phyloP scores from a whole-genome alignment of 1,140 invertebrate species.

The Epicauta chinensis region DNA sequence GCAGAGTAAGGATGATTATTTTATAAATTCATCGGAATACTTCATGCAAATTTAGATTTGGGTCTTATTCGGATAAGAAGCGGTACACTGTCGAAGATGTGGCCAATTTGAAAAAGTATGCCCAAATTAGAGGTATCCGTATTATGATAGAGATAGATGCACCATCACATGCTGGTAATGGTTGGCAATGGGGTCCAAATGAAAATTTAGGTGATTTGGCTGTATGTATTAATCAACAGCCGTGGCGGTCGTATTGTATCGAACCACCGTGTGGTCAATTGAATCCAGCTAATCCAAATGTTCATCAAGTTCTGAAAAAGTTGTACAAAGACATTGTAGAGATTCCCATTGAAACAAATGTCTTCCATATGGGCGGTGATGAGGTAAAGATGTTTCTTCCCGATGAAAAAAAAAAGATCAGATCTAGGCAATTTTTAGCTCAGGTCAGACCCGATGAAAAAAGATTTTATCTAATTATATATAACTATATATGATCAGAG shows the following conservation, averaged over 20 bases:
- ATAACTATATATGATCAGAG: too few relatives aligned
- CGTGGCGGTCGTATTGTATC: constrained; percentile 69
- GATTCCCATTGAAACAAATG: constrained; percentile 42
- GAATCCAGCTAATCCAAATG: constrained; percentile 70
- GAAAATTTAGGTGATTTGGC: constrained; percentile 62
- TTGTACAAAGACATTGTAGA: constrained; percentile 64
- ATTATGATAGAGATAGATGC: constrained; percentile 78
- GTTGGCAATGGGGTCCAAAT: constrained; percentile 71
- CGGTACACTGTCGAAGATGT: constrained; percentile 68
- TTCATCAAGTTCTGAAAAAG: constrained; percentile 62
- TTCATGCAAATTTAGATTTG: constrained; percentile 46
- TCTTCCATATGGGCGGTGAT: constrained; percentile 81
- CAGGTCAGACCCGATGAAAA: too few relatives aligned
- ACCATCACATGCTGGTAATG: constrained; percentile 76
- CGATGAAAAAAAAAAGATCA: too few relatives aligned
- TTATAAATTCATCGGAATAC: constrained; percentile 1
- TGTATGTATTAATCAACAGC: constrained; percentile 65
- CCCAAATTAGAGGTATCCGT: constrained; percentile 63
- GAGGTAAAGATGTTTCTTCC: constrained; percentile 51
- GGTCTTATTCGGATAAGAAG: constrained; percentile 60
- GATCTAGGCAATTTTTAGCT: too few relatives aligned
- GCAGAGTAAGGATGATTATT: constrained; percentile 47
- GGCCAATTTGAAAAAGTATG: constrained; percentile 62
- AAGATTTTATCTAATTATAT: too few relatives aligned
- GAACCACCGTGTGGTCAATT: constrained; percentile 81